Base-by-base conservation (phyloP, 2,113 vertebrate species). In the Australoheros scitulus region DNA sequence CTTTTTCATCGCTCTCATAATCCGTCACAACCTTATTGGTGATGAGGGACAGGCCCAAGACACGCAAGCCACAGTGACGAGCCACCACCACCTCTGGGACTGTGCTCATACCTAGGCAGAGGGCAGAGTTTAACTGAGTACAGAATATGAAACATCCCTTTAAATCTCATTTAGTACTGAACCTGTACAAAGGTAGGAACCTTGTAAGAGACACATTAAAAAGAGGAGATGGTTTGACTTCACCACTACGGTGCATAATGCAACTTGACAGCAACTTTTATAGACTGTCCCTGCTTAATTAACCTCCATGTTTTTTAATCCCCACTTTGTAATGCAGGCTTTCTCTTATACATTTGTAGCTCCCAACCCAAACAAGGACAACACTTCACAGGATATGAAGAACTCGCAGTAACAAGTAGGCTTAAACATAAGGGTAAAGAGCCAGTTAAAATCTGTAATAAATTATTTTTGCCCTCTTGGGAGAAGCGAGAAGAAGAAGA, bases 11-110 rank as follows among this genome's bases (percentile, higher is more conserved):
- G 90, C 94, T 95, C 52, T 92, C 83, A 14, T 96, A 96, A 64
- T 96, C 88, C 1, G 59, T 83, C 86, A 96, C 94, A 0, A 93
- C 94, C 47, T 92, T 95, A 90, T 96, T 96, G 86, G 96, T 96
- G 80, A 96, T 94, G 43, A 96, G 95, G 11, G 96, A 96, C 55
- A 96, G 87, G 60, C 96, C 96, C 55, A 96, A 72, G 38, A 96
- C 95, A 1, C 94, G 94, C 61, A 96, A 15, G 60, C 95, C 94
- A 32, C 96, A 96, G 88, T 96, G 96, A 32, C 94, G 94, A 7
- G 96, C 96, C 82, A 95, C 91, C 77, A 95, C 85, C 83, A 96
- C 96, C 88, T 96, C 96, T 1, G 95, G 96, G 18, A 95, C 95
- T 0, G 96, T 96, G 76, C 96, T 96, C 96, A 96, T 96, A 17